phyloP scores from a whole-genome alignment of 1,140 invertebrate species.

The Drosophila busckii region DNA sequence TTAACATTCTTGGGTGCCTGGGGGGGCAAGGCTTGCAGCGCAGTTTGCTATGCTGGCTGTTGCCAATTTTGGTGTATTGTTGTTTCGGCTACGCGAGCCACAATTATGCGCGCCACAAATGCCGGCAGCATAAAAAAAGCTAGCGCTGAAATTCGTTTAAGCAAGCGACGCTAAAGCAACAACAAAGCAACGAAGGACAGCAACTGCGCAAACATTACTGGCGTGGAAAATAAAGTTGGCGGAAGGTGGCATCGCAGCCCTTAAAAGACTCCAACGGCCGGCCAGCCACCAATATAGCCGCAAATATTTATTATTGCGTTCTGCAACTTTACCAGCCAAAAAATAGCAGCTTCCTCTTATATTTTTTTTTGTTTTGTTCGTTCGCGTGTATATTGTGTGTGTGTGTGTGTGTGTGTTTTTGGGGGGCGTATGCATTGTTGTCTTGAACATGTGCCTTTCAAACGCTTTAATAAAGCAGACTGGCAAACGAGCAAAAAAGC shows the following conservation, averaged over 20 bases:
- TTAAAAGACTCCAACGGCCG: slow-evolving; percentile 6
- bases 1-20: slow-evolving; percentile 52
- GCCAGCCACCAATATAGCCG: slow-evolving; percentile 45
- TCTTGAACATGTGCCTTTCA: slow-evolving; percentile 36
- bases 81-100: slow-evolving; percentile 46
- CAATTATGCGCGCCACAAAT: slow-evolving; percentile 67
- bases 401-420: slow-evolving; percentile 31
- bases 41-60: slow-evolving; percentile 54
- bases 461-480: slow-evolving; percentile 61
- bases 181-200: not conserved
- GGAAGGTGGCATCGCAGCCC: not conserved
- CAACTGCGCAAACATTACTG: not conserved
- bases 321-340: slow-evolving; percentile 22
- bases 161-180: slow-evolving; percentile 12
- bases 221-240: slow-evolving; percentile 1
- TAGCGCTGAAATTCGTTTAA: slow-evolving; percentile 58
- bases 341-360: slow-evolving; percentile 14
- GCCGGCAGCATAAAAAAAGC: slow-evolving; percentile 39
- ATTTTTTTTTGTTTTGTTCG: slow-evolving; percentile 8
- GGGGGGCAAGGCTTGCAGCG: slow-evolving; percentile 36
- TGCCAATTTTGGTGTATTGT: slow-evolving; percentile 42
- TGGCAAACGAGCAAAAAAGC: slow-evolving; percentile 52
- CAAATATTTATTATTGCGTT: slow-evolving; percentile 69
- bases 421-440: slow-evolving; percentile 37
- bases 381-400: not conserved